Conservation (phyloP, 2,797 vertebrate species). For the Agapornis canus region DNA sequence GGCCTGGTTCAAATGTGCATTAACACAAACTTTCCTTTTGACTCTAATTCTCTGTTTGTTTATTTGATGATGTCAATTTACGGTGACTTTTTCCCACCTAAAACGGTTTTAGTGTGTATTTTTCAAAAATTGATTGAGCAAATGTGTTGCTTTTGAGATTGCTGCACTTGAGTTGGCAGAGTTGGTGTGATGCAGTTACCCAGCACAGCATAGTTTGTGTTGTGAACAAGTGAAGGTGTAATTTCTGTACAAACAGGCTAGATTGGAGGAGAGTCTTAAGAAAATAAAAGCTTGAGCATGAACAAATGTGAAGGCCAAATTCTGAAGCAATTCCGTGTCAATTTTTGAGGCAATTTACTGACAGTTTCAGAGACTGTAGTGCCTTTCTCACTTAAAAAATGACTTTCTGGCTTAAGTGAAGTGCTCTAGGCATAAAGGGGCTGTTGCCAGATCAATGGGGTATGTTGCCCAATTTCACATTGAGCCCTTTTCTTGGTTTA, state of each 20-base stretch:
- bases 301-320: neutral
- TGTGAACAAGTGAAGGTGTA: neutral
- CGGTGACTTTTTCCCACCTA: neutral
- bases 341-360: neutral
- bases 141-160: neutral
- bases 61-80: neutral
- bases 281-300: neutral
- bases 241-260: neutral
- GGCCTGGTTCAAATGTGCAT: conserved; percentile 65
- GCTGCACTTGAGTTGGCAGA: neutral
- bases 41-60: neutral
- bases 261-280: neutral
- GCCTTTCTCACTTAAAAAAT: neutral
- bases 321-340: neutral
- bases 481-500: conserved; percentile 65
- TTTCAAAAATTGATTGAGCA: neutral
- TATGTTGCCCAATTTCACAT: neutral
- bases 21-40: conserved; percentile 44
- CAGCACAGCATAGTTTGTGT: neutral
- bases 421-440: neutral
- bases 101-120: neutral
- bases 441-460: neutral
- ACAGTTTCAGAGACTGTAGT: neutral
- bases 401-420: neutral
- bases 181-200: neutral